Base-by-base conservation (phyloP, 2,113 vertebrate genomes). In the Mirounga angustirostris region DNA sequence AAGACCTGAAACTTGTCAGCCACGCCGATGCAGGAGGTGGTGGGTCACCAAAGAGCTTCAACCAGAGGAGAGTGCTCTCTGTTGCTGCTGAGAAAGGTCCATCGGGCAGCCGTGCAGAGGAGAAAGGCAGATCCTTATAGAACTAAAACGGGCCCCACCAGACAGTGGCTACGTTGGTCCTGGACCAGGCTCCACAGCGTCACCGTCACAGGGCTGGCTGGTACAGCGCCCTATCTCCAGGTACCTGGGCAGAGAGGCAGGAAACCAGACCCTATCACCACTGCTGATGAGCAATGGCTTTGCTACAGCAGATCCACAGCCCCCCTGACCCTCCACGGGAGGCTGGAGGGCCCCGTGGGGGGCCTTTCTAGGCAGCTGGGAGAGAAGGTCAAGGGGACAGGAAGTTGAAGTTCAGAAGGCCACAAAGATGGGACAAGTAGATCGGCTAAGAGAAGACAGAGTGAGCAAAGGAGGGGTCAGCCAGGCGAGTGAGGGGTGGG, bases 141-240 rank as follows among this genome's bases (percentile, higher is more conserved):
- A 76, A 63, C 12, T 76, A 26, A n/a, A 87, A 33, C 16, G 24
- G 73, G n/a, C 16, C 26, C 59, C 73, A 19, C 46, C 5, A 8
- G n/a, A 67, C 19, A 43, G 59, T 2, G 4, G 67, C 40, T n/a
- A 52, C 6, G 67, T 22, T 26, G 59, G 76, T 36, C 46, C 52
- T 0, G 4, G 16, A 11, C 21, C 24, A 15, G 13, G 59, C 30
- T 24, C 10, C 19, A 18, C 0, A 4, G 28, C 18, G 7, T 46
- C 26, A 1, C 11, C 59, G 2, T 10, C 73, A 78, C 8, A 11
- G 73, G 10, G 12, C 26, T 18, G 40, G 10, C 40, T 16, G 11
- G 4, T 19, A 28, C 36, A n/a, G 30, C 0, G 14, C n/a, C 28
- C 54, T 7, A 24, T 4, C 15, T 19, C 76, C 58, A 36, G 59